Evolutionary conservation across 2,797 vertebrate species (phyloP).

Genomic region (Acanthiza pusilla): DNA sequence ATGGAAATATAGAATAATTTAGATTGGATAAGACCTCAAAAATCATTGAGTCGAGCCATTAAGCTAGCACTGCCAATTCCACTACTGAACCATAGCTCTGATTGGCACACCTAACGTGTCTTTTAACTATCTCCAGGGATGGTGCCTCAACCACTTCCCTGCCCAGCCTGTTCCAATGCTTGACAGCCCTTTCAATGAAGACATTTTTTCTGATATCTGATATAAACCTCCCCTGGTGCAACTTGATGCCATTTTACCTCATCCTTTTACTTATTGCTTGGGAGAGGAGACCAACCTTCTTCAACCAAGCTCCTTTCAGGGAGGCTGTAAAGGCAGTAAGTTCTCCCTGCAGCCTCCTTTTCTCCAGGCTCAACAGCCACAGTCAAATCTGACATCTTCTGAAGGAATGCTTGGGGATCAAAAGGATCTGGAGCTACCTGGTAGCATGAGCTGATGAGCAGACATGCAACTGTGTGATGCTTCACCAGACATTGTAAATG

Average conservation of each 20-base stretch:
- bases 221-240: background rate
- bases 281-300: background rate
- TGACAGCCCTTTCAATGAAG: background rate
- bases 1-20: background rate
- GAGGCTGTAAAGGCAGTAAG: background rate
- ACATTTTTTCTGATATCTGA: background rate
- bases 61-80: background rate
- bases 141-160: background rate
- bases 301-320: background rate
- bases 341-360: background rate
- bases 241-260: background rate
- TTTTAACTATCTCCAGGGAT: background rate
- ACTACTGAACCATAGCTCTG: background rate
- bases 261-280: background rate
- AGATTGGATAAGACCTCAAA: background rate
- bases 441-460: background rate
- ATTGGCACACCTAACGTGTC: background rate
- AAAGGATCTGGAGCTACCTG: background rate
- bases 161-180: background rate
- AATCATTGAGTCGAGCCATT: background rate
- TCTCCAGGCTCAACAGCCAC: background rate
- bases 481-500: background rate
- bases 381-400: background rate
- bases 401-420: background rate
- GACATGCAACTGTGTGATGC: background rate